Percentiles rank a stretch among this genome's conserved stretches.
Conservation (phyloP, 1,140 invertebrate genomes). For the Araneus ventricosus region DNA sequence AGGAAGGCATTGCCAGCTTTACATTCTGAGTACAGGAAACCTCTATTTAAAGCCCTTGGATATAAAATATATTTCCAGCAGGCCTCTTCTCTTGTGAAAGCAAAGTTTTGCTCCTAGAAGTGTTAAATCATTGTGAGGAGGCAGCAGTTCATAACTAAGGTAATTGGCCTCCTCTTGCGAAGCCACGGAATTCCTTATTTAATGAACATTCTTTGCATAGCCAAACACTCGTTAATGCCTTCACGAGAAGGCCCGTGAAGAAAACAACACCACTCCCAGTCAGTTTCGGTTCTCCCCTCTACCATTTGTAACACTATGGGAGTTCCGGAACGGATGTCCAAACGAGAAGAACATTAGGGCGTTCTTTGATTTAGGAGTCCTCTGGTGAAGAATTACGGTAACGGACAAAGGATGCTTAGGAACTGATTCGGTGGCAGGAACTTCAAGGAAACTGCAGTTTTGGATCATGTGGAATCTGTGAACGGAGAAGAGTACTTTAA, state of each 20-base stretch:
- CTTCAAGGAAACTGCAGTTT: not conserved
- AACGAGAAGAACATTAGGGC: not conserved
- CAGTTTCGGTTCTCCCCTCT: not conserved
- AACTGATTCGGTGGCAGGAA: not conserved
- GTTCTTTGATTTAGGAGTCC: not conserved
- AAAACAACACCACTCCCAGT: not conserved
- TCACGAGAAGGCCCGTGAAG: not conserved
- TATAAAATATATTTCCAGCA: not conserved
- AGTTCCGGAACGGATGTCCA: not conserved
- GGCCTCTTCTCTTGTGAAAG: not conserved
- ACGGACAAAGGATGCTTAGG: not conserved
- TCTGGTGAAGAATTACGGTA: not conserved
- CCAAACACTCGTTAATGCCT: not conserved
- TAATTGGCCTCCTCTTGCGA: slow-evolving; percentile 3
- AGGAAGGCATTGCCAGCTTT: not conserved
- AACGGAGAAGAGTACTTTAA: no score
- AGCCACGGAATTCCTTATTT: slow-evolving; percentile 6
- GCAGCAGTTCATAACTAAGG: not conserved
- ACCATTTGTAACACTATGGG: not conserved
- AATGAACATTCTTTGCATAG: slow-evolving; percentile 17
- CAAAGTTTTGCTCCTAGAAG: not conserved
- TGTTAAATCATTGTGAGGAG: slow-evolving; percentile 32
- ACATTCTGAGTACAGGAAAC: not conserved
- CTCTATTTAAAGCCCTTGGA: not conserved
- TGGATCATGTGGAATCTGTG: not conserved